These are phyloP conservation scores for Anoplolepis gracilipes DNA, from an alignment of 1,140 invertebrate species.

Conservation along the genomic window DNA sequence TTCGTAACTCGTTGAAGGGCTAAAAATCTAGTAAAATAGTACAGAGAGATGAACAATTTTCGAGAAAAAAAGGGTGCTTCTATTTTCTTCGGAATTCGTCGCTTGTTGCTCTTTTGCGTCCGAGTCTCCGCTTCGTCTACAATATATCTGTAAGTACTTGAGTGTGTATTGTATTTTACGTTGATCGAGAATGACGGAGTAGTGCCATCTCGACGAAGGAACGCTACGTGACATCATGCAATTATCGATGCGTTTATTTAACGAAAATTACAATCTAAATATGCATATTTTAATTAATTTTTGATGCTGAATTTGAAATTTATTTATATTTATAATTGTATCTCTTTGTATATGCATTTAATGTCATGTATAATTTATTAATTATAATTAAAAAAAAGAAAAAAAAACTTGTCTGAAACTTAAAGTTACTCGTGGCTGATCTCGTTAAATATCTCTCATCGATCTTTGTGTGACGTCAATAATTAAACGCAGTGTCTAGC, in stretches of 20 bases:
- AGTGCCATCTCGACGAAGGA: slow-evolving; percentile 65
- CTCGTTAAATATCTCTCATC: not conserved
- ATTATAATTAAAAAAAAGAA: not conserved
- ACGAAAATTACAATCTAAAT: not conserved
- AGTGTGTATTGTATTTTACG: slow-evolving; percentile 69
- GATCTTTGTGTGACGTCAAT: slow-evolving; percentile 44
- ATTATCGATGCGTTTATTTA: slow-evolving; percentile 29
- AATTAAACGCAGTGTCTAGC: slow-evolving; percentile 43
- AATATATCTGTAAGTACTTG: slow-evolving; percentile 72
- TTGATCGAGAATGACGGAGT: slow-evolving; percentile 47
- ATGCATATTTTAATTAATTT: not conserved
- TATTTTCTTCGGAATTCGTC: slow-evolving; percentile 10
- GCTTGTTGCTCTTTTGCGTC: not conserved
- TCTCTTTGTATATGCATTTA: not conserved
- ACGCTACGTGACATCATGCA: slow-evolving; percentile 45
- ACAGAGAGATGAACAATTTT: not conserved
- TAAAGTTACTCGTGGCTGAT: not conserved
- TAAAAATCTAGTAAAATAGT: not conserved
- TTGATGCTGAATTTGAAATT: not conserved
- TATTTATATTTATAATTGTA: not conserved
- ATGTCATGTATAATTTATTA: not conserved
- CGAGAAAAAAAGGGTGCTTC: not conserved
- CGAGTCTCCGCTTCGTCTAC: slow-evolving; percentile 56
- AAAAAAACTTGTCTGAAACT: not conserved
- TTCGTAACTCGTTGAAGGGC: not conserved